Evolutionary conservation across 2,888 invertebrate species (phyloP).

Genomic region (Apantesis nais): DNA sequence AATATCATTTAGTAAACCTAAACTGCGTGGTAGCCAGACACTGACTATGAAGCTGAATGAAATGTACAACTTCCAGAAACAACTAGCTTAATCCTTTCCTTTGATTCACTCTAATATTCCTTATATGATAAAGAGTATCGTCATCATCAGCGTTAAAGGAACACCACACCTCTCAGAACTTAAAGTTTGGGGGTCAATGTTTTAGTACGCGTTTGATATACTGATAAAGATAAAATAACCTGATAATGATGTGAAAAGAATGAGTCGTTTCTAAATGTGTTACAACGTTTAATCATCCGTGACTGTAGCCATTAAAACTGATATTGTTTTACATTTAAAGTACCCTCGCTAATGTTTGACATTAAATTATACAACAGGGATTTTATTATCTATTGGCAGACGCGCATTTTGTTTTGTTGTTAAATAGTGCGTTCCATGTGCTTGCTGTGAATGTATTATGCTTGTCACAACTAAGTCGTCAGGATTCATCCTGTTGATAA

Average conservation of each 20-base stretch:
- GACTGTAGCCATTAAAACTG: conserved; percentile 64
- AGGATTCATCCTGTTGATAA: no score
- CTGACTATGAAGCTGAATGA: no score
- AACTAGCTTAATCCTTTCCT: no score
- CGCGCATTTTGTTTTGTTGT: neutral
- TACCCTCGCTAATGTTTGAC: conserved; percentile 61
- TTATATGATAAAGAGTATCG: no score
- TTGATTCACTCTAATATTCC: no score
- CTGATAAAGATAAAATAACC: conserved; percentile 35
- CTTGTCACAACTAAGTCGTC: neutral
- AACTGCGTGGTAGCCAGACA: no score
- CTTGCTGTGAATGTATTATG: neutral
- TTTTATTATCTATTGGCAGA: conserved; percentile 51
- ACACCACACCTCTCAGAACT: neutral
- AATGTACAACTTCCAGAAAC: no score
- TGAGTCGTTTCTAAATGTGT: conserved; percentile 43
- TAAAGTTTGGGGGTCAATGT: conserved; percentile 2
- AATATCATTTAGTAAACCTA: no score
- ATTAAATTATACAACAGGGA: conserved; percentile 57
- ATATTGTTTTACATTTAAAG: conserved; percentile 61
- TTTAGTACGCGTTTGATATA: conserved; percentile 3
- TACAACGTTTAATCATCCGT: conserved; percentile 73
- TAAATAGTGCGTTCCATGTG: neutral
- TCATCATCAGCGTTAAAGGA: no score
- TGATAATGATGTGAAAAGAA: conserved; percentile 50